Conservation (phyloP, 2,797 vertebrate genomes). For the Kryptopterus vitreolus region DNA sequence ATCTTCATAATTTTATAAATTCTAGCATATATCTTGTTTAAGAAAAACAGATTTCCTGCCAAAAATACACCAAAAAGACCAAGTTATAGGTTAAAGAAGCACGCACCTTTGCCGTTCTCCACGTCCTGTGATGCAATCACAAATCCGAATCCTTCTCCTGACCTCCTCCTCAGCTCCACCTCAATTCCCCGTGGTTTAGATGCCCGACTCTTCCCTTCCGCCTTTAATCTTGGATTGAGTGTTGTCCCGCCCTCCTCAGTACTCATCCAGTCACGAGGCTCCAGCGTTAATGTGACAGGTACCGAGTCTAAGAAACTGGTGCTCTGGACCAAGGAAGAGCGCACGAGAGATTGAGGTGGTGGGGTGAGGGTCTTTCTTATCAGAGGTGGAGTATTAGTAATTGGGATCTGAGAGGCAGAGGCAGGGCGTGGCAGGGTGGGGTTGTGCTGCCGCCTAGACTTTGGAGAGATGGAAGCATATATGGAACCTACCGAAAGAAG, state of each 20-base stretch:
- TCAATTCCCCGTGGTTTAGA: constrained; percentile 55
- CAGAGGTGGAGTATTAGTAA: constrained; percentile 46
- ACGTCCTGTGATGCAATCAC: constrained; percentile 78
- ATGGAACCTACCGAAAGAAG: constrained; percentile 54
- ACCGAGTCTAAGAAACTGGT: constrained; percentile 81
- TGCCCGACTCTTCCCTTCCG: constrained; percentile 43
- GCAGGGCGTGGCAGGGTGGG: constrained; percentile 51
- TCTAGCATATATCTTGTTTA: neutral
- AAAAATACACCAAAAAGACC: neutral
- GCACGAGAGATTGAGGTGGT: constrained; percentile 61
- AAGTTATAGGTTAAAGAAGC: neutral
- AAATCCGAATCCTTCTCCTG: constrained; percentile 78
- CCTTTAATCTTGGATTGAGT: constrained; percentile 55
- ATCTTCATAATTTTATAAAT: neutral
- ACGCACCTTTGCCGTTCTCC: constrained; percentile 67
- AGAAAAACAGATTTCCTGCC: neutral
- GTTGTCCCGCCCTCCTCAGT: constrained; percentile 66
- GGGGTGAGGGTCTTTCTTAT: constrained; percentile 49
- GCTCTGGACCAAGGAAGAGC: constrained; percentile 73
- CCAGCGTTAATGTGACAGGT: constrained; percentile 75
- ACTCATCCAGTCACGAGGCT: constrained; percentile 73
- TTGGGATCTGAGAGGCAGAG: constrained; percentile 47
- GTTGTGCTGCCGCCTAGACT: constrained; percentile 64
- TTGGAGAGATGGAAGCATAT: constrained; percentile 68
- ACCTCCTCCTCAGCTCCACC: constrained; percentile 74